phyloP scores from a whole-genome alignment of 2,888 invertebrate genomes.

The Chymomyza fuscimana region DNA sequence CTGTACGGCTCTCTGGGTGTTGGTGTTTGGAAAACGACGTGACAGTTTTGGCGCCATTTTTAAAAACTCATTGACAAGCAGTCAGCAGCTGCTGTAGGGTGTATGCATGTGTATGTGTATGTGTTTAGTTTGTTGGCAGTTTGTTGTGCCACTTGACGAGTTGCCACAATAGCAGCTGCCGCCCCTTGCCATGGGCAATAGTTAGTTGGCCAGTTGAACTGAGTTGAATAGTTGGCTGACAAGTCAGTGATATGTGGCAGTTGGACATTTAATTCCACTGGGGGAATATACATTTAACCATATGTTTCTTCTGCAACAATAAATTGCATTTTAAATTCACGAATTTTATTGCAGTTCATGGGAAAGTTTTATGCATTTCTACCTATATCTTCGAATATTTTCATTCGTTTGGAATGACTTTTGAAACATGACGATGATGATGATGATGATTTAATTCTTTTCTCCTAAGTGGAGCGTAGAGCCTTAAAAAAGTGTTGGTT shows the following conservation, averaged over 20 bases:
- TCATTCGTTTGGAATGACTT: too few relatives aligned
- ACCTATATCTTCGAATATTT: too few relatives aligned
- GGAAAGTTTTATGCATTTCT: background rate
- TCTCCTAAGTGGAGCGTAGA: too few relatives aligned
- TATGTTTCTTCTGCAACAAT: background rate
- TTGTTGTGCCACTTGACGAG: constrained; percentile 22
- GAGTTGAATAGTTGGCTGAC: background rate
- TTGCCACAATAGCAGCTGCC: constrained; percentile 16
- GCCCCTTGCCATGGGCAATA: constrained; percentile 26
- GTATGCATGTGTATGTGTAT: background rate
- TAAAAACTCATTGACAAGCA: constrained; percentile 21
- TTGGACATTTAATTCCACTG: background rate
- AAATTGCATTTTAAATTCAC: background rate
- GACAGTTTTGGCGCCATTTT: constrained; percentile 28
- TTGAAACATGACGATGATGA: too few relatives aligned
- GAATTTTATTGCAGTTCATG: background rate
- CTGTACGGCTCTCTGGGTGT: constrained; percentile 2
- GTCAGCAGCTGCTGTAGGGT: background rate
- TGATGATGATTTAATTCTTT: too few relatives aligned
- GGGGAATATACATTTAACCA: background rate
- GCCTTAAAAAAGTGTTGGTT: too few relatives aligned
- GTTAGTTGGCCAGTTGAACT: constrained; percentile 12
- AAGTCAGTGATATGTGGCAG: constrained; percentile 1
- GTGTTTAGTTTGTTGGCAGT: constrained; percentile 18
- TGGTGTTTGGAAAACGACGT: constrained; percentile 5